A percentile compares a stretch with the other conserved stretches of the same genome.
phyloP scores from a whole-genome alignment of 1,140 invertebrate genomes.

The Pseudomyrmex cubaensis region DNA sequence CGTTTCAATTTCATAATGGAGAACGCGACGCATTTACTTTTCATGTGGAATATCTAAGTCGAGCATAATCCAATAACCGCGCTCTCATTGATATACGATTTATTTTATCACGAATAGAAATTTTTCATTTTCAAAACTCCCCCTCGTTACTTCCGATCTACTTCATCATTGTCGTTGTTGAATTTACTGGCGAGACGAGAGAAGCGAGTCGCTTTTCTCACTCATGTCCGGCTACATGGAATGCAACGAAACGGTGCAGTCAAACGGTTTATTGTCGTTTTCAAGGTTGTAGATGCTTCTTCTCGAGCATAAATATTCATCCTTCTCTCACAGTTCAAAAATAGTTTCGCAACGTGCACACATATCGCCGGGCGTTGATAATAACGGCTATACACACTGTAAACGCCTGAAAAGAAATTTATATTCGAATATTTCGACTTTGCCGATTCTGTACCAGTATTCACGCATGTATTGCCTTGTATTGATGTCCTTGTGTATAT shows the following conservation, averaged over 20 bases:
- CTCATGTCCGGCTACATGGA: conserved; percentile 45
- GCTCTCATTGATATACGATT: not conserved
- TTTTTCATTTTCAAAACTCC: not conserved
- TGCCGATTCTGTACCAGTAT: no score
- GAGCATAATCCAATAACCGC: not conserved
- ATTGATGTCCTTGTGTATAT: no score
- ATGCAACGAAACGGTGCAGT: conserved; percentile 68
- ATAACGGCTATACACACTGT: conserved; percentile 16
- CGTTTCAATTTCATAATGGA: conserved; percentile 48
- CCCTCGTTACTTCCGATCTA: not conserved
- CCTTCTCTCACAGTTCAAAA: conserved; percentile 52
- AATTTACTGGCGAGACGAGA: conserved; percentile 4
- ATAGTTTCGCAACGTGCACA: conserved; percentile 61
- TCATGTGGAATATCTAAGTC: not conserved
- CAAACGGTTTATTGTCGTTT: conserved; percentile 67
- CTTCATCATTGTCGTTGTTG: conserved; percentile 15
- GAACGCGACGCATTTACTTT: not conserved
- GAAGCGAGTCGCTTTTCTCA: not conserved
- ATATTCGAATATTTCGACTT: no score
- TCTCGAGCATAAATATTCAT: conserved; percentile 69
- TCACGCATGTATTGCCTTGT: no score
- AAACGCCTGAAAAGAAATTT: no score
- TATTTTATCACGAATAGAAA: not conserved
- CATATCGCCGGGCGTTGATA: conserved; percentile 47
- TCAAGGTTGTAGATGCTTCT: conserved; percentile 62